These are phyloP conservation scores for Encarsia formosa DNA, from an alignment of 2,888 invertebrate genomes.

Conservation along the genomic window DNA sequence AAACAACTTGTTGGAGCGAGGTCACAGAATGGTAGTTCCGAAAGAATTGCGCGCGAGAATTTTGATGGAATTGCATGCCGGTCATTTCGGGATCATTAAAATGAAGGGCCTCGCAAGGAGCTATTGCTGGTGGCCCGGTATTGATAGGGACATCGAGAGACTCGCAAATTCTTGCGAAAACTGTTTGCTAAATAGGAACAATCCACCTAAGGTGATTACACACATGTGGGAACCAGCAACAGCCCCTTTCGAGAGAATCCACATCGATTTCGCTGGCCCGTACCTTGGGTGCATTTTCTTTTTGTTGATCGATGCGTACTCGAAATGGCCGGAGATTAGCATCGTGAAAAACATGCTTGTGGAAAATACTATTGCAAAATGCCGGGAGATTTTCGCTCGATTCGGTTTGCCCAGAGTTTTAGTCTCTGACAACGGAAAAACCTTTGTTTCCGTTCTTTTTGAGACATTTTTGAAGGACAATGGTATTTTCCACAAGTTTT, in stretches of 20 bases:
- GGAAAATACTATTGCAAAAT: background rate
- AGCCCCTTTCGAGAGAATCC: slow-evolving; percentile 3
- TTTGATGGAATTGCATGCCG: slow-evolving; percentile 1
- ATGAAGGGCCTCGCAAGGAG: slow-evolving; percentile 10
- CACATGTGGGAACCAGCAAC: slow-evolving; percentile 2
- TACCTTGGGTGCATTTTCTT: background rate
- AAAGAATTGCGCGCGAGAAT: background rate
- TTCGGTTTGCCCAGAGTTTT: slow-evolving; percentile 15
- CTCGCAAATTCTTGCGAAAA: slow-evolving; percentile 6
- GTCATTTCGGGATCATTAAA: background rate
- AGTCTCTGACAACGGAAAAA: slow-evolving; percentile 11
- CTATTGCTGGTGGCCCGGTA: slow-evolving; percentile 14
- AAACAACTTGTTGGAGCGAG: slow-evolving; percentile 2
- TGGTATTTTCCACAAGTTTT: slow-evolving; percentile 10
- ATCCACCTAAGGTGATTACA: background rate
- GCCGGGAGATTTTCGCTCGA: slow-evolving; percentile 8
- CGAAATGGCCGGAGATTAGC: slow-evolving; percentile 1
- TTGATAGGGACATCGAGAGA: slow-evolving; percentile 15
- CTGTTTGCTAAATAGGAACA: slow-evolving; percentile 5
- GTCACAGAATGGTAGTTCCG: background rate
- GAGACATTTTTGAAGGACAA: slow-evolving; percentile 10
- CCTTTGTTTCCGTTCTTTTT: background rate
- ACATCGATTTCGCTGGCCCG: slow-evolving; percentile 2
- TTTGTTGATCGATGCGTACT: slow-evolving; percentile 2
- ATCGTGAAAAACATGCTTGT: background rate